Evolutionary conservation across 92 coral and sea anemone genomes (phyloP), one percentile per base, ranked within the genome.

Genomic region (Desmophyllum pertusum): DNA sequence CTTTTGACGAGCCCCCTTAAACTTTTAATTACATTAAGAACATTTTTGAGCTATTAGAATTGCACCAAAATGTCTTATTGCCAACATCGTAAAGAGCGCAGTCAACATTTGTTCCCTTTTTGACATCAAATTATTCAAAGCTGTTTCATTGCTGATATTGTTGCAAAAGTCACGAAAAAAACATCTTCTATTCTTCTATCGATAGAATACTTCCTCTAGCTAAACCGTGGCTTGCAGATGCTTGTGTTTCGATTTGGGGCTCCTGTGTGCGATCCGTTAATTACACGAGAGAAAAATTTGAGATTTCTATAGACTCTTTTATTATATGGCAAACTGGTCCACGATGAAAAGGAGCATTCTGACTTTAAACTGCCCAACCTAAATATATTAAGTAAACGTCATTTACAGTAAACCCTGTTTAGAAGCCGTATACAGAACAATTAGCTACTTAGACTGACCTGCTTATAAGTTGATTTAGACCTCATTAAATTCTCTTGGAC

Each of bases 51-150:
- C 2, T 50, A 50, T 50, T 53, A 53, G 25, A 48, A 48, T 48
- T 21, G n/a, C n/a, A n/a, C n/a, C 18, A 55, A 55, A 21, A 55
- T 18, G 63, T 55, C 27, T 59, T 59, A 59, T 27, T 59, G 65
- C 33, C 3, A 27, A 6, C 65, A 59, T 25, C 65, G 33, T 59
- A 2, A 59, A 59, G 7, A 7, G 10, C 35, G 65, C 29, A 27
- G 1, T 59, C 15, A 23, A 59, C 65, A 27, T 59, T 59, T 31
- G 3, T 59, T 10, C 35, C 65, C 13, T 25, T 55, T 5, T 10
- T 59, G 65, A 59, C 63, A 46, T 36, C 31, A 50, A 30, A 75
- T 75, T 52, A 75, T 74, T 74, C 63, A 50, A 74, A 50, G 23
- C 15, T 33, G 42, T 35, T 29, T 6, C n/a, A 74, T 30, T 41